Evolutionary conservation across 2,888 invertebrate genomes (phyloP).

Genomic region (Neoaliturus tenellus): DNA sequence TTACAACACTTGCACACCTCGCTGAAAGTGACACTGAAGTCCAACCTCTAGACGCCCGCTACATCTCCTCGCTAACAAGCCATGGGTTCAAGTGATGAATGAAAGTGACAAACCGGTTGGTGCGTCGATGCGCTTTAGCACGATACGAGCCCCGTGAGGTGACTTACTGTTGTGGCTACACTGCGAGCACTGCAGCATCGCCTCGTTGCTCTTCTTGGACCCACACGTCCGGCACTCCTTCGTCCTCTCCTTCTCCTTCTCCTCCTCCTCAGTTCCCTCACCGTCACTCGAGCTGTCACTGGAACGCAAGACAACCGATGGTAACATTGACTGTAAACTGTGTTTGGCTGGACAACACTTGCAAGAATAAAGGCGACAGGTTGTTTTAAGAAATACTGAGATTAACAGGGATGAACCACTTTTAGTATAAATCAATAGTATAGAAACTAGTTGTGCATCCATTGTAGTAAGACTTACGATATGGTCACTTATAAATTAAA

Average conservation of each 20-base stretch:
- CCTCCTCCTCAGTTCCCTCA: conserved; percentile 51
- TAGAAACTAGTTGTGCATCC: too few species aligned
- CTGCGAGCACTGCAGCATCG: conserved; percentile 77
- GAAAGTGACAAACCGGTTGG: conserved; percentile 33
- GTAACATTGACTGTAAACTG: too few species aligned
- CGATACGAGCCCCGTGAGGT: conserved; percentile 9
- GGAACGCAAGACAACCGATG: too few species aligned
- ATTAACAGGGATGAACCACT: too few species aligned
- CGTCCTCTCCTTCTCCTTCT: conserved; percentile 68
- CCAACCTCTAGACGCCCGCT: background rate
- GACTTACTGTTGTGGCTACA: conserved; percentile 79
- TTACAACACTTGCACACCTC: conserved; percentile 13
- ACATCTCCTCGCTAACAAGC: background rate
- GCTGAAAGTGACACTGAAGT: background rate
- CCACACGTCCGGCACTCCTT: conserved; percentile 73
- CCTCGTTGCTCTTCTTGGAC: conserved; percentile 72
- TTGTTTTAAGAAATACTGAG: too few species aligned
- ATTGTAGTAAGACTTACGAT: too few species aligned
- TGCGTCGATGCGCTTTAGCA: conserved; percentile 18
- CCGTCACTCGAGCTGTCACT: conserved; percentile 73
- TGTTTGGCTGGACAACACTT: too few species aligned
- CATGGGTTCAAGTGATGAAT: conserved; percentile 10
- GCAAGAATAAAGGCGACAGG: background rate
- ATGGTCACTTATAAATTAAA: too few species aligned
- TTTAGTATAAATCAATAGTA: too few species aligned